Evolutionary conservation across 2,113 vertebrate species (phyloP).

Genomic region (Archocentrus centrarchus): DNA sequence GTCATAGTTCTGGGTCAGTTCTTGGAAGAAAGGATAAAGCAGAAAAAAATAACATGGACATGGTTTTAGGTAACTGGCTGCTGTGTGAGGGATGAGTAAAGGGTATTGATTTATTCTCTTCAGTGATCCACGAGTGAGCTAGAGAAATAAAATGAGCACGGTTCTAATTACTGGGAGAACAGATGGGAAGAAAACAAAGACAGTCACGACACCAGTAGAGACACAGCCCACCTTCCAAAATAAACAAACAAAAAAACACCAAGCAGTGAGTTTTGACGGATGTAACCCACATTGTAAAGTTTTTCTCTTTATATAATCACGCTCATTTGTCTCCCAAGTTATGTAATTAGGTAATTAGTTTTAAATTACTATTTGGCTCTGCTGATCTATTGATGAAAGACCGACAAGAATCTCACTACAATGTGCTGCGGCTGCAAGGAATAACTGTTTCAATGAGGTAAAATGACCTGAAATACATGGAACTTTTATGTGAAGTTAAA

Average conservation of each 20-base stretch:
- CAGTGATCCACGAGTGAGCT: conserved; percentile 78
- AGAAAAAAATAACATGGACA: conserved; percentile 75
- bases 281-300: conserved; percentile 53
- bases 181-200: conserved; percentile 81
- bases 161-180: conserved; percentile 78
- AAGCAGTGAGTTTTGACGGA: conserved; percentile 59
- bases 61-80: conserved; percentile 81
- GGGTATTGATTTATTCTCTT: conserved; percentile 83
- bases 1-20: conserved; percentile 81
- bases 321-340: conserved; percentile 12
- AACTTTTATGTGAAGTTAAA: background rate
- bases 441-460: background rate
- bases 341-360: conserved; percentile 9
- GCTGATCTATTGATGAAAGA: background rate
- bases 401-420: background rate
- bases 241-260: conserved; percentile 75
- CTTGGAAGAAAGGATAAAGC: conserved; percentile 79
- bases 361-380: background rate
- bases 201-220: conserved; percentile 73
- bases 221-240: conserved; percentile 71
- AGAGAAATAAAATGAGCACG: conserved; percentile 78
- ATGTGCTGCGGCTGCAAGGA: background rate
- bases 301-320: conserved; percentile 31
- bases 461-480: background rate
- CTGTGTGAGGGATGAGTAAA: conserved; percentile 79